Percentiles rank a stretch among this genome's conserved stretches.
Evolutionary conservation across 2,113 vertebrate genomes (phyloP).

Genomic region (Pteronura brasiliensis): DNA sequence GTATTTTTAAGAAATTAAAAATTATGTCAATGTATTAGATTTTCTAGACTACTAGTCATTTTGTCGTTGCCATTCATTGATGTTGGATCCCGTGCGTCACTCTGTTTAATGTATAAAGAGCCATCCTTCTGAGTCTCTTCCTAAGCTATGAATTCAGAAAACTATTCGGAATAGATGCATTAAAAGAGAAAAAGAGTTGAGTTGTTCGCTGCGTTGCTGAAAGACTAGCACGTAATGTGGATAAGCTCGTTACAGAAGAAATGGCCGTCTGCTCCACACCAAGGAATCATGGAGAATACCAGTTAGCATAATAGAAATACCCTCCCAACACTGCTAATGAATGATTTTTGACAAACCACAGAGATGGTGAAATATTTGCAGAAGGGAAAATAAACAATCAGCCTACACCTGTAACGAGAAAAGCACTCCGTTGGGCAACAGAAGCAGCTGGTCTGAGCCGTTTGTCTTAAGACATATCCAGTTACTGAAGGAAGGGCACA

Average conservation of each 20-base stretch:
- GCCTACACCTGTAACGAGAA: not conserved
- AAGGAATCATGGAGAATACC: not conserved
- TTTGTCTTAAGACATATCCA: too few relatives aligned
- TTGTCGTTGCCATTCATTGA: not conserved
- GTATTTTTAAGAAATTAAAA: not conserved
- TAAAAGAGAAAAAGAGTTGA: not conserved
- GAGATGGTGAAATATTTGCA: not conserved
- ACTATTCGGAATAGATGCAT: not conserved
- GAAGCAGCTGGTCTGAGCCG: too few relatives aligned
- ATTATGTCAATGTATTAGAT: not conserved
- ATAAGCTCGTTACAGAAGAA: not conserved
- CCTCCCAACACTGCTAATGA: too few relatives aligned
- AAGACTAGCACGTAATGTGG: not conserved
- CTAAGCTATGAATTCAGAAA: not conserved
- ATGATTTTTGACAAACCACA: not conserved
- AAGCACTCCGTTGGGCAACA: rapidly evolving
- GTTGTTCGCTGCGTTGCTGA: not conserved
- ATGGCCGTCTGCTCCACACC: not conserved
- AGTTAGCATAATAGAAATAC: not conserved
- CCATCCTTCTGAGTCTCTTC: not conserved
- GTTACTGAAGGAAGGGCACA: not conserved
- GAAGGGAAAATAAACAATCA: not conserved
- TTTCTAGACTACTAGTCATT: not conserved
- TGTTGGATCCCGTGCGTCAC: not conserved
- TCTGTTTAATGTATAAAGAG: not conserved